Conservation (phyloP, 2,888 invertebrate species). For the Nomada flava region DNA sequence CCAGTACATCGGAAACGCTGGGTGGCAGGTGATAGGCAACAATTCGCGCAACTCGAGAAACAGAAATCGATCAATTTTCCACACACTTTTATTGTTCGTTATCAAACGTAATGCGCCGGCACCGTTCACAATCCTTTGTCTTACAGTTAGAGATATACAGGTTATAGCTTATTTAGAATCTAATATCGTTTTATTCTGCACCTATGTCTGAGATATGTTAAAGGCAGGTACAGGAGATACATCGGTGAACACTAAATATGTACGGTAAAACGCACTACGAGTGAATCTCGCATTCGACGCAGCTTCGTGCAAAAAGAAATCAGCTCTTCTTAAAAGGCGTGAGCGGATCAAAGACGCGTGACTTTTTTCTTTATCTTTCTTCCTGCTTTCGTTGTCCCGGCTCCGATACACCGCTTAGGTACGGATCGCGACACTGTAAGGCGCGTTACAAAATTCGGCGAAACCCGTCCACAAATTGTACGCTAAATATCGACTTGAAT, state of each 20-base stretch:
- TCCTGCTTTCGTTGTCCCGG: not conserved
- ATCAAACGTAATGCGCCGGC: conserved; percentile 71
- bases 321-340: not conserved
- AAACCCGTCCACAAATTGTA: too few species aligned
- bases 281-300: conserved; percentile 28
- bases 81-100: conserved; percentile 73
- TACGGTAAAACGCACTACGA: conserved; percentile 62
- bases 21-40: too few species aligned
- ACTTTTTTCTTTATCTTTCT: too few species aligned
- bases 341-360: not conserved
- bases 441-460: not conserved
- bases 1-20: too few species aligned
- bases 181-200: conserved; percentile 64
- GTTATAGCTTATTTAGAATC: conserved; percentile 63
- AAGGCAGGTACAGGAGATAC: conserved; percentile 67
- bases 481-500: too few species aligned
- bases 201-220: conserved; percentile 70
- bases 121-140: conserved; percentile 71
- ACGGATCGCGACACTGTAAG: not conserved
- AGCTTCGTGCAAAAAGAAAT: conserved; percentile 46
- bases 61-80: conserved; percentile 41
- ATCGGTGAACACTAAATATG: conserved; percentile 61
- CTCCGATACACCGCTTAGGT: not conserved
- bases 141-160: conserved; percentile 66
- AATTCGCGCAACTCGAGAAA: not conserved